Base-by-base conservation (phyloP, 1,140 invertebrate genomes). In the Papilio aristodemus region DNA sequence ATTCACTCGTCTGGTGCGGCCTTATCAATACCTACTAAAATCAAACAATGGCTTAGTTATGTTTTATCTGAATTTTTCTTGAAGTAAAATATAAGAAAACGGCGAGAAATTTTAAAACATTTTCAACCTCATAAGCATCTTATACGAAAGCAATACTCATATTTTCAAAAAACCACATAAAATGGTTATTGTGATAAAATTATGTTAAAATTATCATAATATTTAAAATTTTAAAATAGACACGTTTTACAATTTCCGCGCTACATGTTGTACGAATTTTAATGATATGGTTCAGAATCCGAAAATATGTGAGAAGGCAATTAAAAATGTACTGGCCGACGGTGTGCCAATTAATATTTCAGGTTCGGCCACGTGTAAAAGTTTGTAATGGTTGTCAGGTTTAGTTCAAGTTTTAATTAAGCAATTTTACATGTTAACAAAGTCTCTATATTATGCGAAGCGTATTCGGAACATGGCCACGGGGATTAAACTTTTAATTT, bases 21-120 rank as follows among this genome's bases (percentile, higher is more conserved):
- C 46, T 54, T 54, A 54, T 54, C 46, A 54, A 54, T 54, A 54
- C 9, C 17, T 19, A 54, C 19, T 54, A 54, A 54, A 54, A 54
- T 54, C 46, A 13, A 54, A 54, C 46, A 54, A 54, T 22, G 46
- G 19, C 46, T 54, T 54, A 17, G 1, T 46, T 46, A 17, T 17
- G 3, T 46, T 50, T 22, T 22, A 50, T 32, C 27, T 2, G 27
- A 32, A 32, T 32, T 32, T 3, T 32, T 32, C 6, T 32, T 32
- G 2, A 32, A 32, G 27, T 32, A 32, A 32, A 32, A 32, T 32
- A 32, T 32, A 2, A 32, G 27, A 32, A 32, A 32, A 32, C 27
- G 27, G 27, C 27, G 27, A 3, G 27, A 32, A 32, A n/a, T n/a
- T n/a, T n/a, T n/a, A n/a, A n/a, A n/a, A n/a, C n/a, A n/a, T n/a